A percentile compares a stretch with the other conserved stretches of the same genome.
phyloP scores from a whole-genome alignment of 2,113 vertebrate genomes.

The Esox niger region DNA sequence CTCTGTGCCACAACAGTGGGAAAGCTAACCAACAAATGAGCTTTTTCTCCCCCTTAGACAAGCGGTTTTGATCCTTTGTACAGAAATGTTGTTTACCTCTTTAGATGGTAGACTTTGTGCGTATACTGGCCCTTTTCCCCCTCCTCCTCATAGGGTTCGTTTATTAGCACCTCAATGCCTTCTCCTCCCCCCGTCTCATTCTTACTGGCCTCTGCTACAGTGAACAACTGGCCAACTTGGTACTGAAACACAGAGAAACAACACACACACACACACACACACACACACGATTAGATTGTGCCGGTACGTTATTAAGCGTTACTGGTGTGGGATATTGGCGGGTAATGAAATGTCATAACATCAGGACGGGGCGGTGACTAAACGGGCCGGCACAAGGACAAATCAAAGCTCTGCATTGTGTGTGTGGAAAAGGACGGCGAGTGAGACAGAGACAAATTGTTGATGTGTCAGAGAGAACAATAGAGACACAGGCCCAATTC shows the following conservation, averaged over 20 bases:
- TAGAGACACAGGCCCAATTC: background rate
- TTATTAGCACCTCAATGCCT: constrained; percentile 95
- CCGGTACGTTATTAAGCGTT: no score
- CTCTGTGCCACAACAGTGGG: no score
- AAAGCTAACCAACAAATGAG: no score
- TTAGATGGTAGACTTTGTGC: constrained; percentile 95
- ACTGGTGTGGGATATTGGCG: no score
- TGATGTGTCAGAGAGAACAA: background rate
- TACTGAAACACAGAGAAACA: constrained; percentile 71
- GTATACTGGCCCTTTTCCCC: constrained; percentile 94
- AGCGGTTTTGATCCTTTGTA: no score
- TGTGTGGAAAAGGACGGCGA: background rate
- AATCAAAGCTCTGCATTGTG: background rate
- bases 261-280: background rate
- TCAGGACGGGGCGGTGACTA: no score
- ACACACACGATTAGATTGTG: no score
- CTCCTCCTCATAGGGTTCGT: constrained; percentile 94
- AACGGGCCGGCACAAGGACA: background rate
- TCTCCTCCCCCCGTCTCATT: constrained; percentile 97
- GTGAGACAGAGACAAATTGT: no score
- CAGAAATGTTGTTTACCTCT: constrained; percentile 76
- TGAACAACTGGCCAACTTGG: constrained; percentile 95
- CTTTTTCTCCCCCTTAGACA: no score
- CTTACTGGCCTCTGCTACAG: constrained; percentile 97
- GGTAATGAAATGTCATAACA: no score